These are phyloP conservation scores for Oedothorax gibbosus DNA, from an alignment of 1,140 invertebrate species.

Conservation along the genomic window DNA sequence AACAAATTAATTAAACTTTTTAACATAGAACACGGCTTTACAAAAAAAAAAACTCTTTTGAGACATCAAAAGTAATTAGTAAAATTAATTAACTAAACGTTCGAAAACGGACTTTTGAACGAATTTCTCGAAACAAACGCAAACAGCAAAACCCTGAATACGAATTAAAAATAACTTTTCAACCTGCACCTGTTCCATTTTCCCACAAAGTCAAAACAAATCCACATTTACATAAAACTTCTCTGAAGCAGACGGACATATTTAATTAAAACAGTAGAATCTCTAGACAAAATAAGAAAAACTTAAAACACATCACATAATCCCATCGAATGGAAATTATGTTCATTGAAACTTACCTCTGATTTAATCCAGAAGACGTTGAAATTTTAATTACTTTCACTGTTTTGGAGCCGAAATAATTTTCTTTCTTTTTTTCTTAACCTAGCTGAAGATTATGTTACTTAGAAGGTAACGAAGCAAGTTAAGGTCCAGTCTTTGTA, in stretches of 20 bases:
- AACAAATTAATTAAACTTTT: no score
- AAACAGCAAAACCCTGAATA: neutral
- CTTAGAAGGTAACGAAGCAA: neutral
- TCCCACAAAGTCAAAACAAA: neutral
- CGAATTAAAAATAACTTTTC: conserved; percentile 9
- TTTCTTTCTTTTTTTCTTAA: conserved; percentile 4
- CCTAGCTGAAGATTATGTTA: conserved; percentile 17
- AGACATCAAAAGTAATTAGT: no score
- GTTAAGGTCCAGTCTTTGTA: neutral
- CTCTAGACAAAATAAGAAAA: neutral
- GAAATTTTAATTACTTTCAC: conserved; percentile 31
- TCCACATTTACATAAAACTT: neutral
- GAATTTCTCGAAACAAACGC: neutral
- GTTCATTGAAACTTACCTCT: conserved; percentile 17
- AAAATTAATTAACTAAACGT: no score
- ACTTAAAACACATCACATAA: neutral
- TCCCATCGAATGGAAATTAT: conserved; percentile 19
- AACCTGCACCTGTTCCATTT: no score
- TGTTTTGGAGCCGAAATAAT: conserved; percentile 1
- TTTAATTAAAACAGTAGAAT: neutral
- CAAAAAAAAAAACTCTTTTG: no score
- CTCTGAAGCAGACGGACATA: neutral
- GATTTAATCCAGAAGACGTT: conserved; percentile 36
- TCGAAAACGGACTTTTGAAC: neutral
- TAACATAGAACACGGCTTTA: no score